Base-by-base conservation (phyloP, 2,888 invertebrate genomes). In the Parasteatoda lunata region DNA sequence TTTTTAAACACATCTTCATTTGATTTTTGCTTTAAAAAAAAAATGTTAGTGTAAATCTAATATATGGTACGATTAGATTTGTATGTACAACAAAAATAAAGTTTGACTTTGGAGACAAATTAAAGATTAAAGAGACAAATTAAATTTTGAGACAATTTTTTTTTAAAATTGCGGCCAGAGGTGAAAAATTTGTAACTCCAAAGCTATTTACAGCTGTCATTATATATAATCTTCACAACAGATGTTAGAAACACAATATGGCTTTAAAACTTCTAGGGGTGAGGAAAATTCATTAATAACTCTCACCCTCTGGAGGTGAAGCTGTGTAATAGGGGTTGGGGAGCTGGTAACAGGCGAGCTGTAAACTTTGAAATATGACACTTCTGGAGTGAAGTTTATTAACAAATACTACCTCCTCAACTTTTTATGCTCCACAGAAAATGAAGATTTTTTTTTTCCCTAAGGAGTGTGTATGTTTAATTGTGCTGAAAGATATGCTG, bases 281-380 rank as follows among this genome's bases (percentile, higher is more conserved):
- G 59, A 59, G n/a, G n/a, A 59, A 59, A n/a, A n/a, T 13, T 13
- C 59, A 59, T 59, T 59, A 59, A 59, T 59, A 59, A 59, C 59
- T 59, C 13, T 59, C 59, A 59, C 59, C 59, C 59, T n/a, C n/a
- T n/a, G 0, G 9, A 13, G 59, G 11, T n/a, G 59, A 59, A 59
- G n/a, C 11, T 59, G n/a, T 59, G 4, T 59, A n/a, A 59, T 59
- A n/a, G n/a, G 59, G 59, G n/a, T 13, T 59, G 9, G 59, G 59
- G 11, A n/a, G 59, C 59, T 59, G 13, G 47, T 15, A 64, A 64
- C 13, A 64, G 15, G 15, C 6, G 45, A 64, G 72, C 80, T 64
- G 66, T 66, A 68, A 75, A 75, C 73, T 75, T 72, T 75, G 81
- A 81, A 81, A 81, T 81, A 48, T 15, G 68, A 75, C 68, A 75